These are phyloP conservation scores for Andrena fulva DNA, from an alignment of 2,888 invertebrate species.

Conservation along the genomic window DNA sequence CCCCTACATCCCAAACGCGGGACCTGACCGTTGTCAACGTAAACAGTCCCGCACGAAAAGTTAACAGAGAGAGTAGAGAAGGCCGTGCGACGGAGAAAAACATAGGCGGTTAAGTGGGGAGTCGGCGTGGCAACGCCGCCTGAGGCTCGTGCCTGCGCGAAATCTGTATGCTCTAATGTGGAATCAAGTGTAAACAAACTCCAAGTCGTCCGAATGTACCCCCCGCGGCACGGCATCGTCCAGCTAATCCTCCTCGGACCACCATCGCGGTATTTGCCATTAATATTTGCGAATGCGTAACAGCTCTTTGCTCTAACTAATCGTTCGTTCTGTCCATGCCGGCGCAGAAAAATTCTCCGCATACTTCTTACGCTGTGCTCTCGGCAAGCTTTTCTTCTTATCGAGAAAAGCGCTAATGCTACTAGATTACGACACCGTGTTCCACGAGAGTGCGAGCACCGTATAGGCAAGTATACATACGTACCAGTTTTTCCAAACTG, in stretches of 20 bases:
- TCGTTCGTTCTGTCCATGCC: neutral
- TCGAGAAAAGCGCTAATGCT: neutral
- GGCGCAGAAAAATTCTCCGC: neutral
- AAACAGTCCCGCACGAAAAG: too few species aligned
- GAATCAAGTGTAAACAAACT: conserved; percentile 52
- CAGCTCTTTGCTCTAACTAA: conserved; percentile 39
- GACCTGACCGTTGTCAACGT: too few species aligned
- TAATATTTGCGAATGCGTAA: conserved; percentile 59
- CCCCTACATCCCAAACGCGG: too few species aligned
- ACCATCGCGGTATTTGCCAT: conserved; percentile 59
- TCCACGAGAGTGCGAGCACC: neutral
- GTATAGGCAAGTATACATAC: too few species aligned
- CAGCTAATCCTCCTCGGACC: conserved; percentile 58
- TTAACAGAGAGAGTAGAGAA: too few species aligned
- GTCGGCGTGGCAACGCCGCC: too few species aligned
- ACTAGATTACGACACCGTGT: neutral
- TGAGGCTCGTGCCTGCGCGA: too few species aligned
- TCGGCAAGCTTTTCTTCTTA: too few species aligned
- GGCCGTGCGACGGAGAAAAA: too few species aligned
- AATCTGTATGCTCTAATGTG: too few species aligned
- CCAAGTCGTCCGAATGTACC: conserved; percentile 61
- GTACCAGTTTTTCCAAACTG: too few species aligned
- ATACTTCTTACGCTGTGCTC: neutral
- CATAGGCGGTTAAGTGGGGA: too few species aligned
- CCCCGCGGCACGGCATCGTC: conserved; percentile 48